These are phyloP conservation scores for Nyleta sp. DNA, from an alignment of 2,888 invertebrate genomes.

Conservation along the genomic window DNA sequence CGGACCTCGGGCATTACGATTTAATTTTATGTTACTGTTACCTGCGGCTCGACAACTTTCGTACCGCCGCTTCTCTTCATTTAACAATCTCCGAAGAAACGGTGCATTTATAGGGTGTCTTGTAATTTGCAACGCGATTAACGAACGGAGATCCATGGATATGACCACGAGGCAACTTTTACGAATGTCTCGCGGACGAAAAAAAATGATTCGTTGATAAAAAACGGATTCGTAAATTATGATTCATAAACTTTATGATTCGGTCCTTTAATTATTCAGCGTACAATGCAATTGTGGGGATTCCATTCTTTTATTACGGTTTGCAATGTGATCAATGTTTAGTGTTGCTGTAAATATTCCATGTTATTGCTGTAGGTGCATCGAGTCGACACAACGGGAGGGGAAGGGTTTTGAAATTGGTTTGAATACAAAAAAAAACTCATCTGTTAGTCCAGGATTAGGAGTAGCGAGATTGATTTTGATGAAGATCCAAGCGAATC, in stretches of 20 bases:
- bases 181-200: constrained; percentile 25
- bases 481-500: no score
- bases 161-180: constrained; percentile 38
- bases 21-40: constrained; percentile 69
- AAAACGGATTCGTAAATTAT: constrained; percentile 33
- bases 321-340: no score
- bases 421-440: no score
- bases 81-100: constrained; percentile 63
- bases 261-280: constrained; percentile 18
- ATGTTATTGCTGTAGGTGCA: no score
- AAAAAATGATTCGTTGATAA: constrained; percentile 24
- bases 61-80: constrained; percentile 58
- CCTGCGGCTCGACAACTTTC: constrained; percentile 62
- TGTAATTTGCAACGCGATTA: constrained; percentile 60
- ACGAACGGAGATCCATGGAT: constrained; percentile 49
- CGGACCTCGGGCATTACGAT: constrained; percentile 60
- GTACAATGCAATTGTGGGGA: no score
- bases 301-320: no score
- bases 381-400: no score
- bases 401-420: no score
- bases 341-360: no score
- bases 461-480: no score
- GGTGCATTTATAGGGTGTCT: constrained; percentile 64
- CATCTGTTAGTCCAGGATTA: no score
- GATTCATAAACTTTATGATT: constrained; percentile 39